phyloP scores from a whole-genome alignment of 2,113 vertebrate species.

The Colistium nudipinnis region DNA sequence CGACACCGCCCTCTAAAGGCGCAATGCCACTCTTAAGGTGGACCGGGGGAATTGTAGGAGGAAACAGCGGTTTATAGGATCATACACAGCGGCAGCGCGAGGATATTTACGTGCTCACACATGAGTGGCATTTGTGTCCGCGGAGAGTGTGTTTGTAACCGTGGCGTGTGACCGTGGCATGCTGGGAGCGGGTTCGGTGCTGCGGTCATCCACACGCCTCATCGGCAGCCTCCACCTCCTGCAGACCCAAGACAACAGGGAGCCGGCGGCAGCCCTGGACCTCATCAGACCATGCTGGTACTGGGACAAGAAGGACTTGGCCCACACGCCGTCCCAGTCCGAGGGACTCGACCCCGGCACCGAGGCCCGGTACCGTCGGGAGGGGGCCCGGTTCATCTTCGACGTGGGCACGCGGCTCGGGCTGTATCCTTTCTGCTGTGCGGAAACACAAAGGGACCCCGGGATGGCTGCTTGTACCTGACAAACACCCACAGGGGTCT shows the following conservation, averaged over 20 bases:
- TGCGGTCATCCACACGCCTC: background rate
- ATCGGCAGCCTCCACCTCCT: background rate
- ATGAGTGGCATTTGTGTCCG: too few relatives aligned
- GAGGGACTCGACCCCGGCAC: constrained; percentile 98
- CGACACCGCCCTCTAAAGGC: background rate
- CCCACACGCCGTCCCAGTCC: constrained; percentile 94
- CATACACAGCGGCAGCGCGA: background rate
- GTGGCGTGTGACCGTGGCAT: background rate
- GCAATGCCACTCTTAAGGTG: background rate
- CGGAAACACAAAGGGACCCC: too few relatives aligned
- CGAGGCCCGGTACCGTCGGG: constrained; percentile 94
- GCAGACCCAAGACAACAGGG: constrained; percentile 87
- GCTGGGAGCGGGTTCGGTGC: constrained; percentile 5
- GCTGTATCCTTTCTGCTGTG: constrained; percentile 99
- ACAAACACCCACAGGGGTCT: too few relatives aligned
- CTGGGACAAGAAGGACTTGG: constrained; percentile 99
- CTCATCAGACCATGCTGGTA: constrained; percentile 99
- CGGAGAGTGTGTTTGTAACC: background rate
- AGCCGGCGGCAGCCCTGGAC: constrained; percentile 90
- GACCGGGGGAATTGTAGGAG: background rate
- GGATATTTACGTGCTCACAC: too few relatives aligned
- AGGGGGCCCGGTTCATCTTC: constrained; percentile 97
- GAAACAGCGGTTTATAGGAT: background rate
- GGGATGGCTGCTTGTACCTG: too few relatives aligned
- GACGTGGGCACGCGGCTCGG: constrained; percentile 96